Evolutionary conservation across 2,113 vertebrate genomes (phyloP).

Genomic region (Bambusicola thoracicus): DNA sequence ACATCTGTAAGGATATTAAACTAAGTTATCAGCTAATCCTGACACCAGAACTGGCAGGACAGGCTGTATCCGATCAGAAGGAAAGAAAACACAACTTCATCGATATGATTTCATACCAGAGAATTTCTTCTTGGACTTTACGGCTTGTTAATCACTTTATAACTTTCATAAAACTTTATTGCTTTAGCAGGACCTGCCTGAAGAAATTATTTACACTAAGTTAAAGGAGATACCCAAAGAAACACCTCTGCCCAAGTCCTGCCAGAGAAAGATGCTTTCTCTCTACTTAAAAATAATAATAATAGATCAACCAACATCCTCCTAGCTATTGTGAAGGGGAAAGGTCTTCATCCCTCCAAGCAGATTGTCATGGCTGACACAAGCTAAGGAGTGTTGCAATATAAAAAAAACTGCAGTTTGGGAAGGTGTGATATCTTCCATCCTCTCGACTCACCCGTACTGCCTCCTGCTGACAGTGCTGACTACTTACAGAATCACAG

Average conservation of each 20-base stretch:
- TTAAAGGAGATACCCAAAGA: neutral
- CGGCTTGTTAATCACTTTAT: neutral
- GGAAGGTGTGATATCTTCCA: neutral
- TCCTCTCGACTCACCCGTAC: neutral
- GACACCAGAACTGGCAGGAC: neutral
- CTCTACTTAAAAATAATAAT: neutral
- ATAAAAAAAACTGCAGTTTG: neutral
- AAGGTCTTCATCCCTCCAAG: neutral
- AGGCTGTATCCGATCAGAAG: neutral
- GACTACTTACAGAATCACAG: neutral
- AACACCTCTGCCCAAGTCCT: neutral
- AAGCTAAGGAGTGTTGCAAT: neutral
- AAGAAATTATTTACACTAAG: neutral
- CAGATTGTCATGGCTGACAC: neutral
- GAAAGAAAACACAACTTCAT: neutral
- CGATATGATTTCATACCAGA: neutral
- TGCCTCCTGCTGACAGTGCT: neutral
- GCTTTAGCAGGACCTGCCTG: neutral
- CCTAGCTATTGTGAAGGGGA: neutral
- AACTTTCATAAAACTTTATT: neutral
- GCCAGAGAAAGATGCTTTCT: neutral
- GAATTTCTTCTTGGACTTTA: neutral
- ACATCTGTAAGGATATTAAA: neutral
- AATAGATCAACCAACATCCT: too few relatives aligned
- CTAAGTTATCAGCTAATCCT: neutral